Evolutionary conservation across 2,113 vertebrate species (phyloP), one percentile per base, ranked within the genome.

Genomic region (Hepsetus odoe): DNA sequence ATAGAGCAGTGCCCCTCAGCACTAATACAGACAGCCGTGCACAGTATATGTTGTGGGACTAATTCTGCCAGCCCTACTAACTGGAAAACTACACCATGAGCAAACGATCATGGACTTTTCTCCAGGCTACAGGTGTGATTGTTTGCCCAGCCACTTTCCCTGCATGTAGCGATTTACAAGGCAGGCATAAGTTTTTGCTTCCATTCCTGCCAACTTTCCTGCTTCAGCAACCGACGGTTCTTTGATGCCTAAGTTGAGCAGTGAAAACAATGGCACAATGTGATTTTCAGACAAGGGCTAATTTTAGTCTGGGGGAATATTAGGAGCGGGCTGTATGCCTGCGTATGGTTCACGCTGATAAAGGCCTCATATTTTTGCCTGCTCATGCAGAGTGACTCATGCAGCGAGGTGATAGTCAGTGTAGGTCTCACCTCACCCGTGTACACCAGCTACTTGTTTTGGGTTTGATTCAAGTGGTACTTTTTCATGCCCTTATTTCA

Each of bases 341-440:
- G 68, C 68, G 59, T 82, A 53, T 74, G 76, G 16, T 26, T 4
- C 7, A 14, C 66, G 32, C 26, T 74, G 81, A 79, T 82, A 82
- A 75, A 44, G 32, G 22, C 32, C 61, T 74, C 32, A 69, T 62
- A 55, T 56, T 75, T 38, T 61, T 26, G 68, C 69, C 59, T 65
- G 24, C 68, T 77, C 38, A 46, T 58, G n/a, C 55, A 22, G n/a
- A 22, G 24, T 16, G 35, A 32, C 55, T 72, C 24, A 32, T 56
- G n/a, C 69, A 64, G 18, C 59, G 16, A 18, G 13, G 46, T 24
- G 58, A 72, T 58, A 77, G 33, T 20, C 16, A 0, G 28, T 9
- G 61, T 64, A 42, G 5, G 51, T 11, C 16, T 12, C 24, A 30
- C 22, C n/a, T n/a, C n/a, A n/a, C n/a, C n/a, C n/a, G n/a, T n/a